A percentile compares a stretch with the other conserved stretches of the same genome.
phyloP scores from a whole-genome alignment of 2,888 invertebrate species.

The Trachelus stipa region DNA sequence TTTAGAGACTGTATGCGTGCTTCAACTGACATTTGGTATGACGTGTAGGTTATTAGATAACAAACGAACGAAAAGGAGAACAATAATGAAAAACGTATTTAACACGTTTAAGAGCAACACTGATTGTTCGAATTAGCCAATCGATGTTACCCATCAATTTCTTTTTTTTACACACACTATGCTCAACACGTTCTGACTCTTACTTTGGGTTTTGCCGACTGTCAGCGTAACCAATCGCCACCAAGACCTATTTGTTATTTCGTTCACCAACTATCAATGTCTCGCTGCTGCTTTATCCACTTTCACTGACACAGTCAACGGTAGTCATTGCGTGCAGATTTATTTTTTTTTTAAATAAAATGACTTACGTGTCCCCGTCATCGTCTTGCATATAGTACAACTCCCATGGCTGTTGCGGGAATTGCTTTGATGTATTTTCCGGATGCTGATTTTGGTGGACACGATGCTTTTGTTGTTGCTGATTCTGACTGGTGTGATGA shows the following conservation, averaged over 20 bases:
- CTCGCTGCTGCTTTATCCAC: not conserved
- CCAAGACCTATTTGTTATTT: not conserved
- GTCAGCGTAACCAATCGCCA: not conserved
- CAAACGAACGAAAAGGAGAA: not conserved
- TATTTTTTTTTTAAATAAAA: not conserved
- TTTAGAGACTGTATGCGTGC: not conserved
- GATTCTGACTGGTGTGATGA: not conserved
- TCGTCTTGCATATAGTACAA: constrained; percentile 82
- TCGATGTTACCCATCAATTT: not conserved
- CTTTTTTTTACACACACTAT: not conserved
- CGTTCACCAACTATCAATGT: not conserved
- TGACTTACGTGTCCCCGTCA: constrained; percentile 90
- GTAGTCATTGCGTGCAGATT: not conserved
- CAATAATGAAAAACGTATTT: not conserved
- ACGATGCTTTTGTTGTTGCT: not conserved
- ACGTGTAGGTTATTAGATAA: not conserved
- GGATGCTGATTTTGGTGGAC: not conserved
- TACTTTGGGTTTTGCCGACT: not conserved
- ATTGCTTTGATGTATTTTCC: constrained; percentile 13
- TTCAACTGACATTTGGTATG: not conserved
- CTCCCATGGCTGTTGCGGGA: constrained; percentile 69
- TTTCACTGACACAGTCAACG: not conserved
- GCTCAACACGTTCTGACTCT: not conserved
- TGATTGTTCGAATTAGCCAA: too few relatives aligned
- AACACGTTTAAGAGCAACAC: not conserved